Evolutionary conservation across 2,888 invertebrate genomes (phyloP), one percentile per base, ranked within the genome.

Genomic region (Eupithecia subumbrata): DNA sequence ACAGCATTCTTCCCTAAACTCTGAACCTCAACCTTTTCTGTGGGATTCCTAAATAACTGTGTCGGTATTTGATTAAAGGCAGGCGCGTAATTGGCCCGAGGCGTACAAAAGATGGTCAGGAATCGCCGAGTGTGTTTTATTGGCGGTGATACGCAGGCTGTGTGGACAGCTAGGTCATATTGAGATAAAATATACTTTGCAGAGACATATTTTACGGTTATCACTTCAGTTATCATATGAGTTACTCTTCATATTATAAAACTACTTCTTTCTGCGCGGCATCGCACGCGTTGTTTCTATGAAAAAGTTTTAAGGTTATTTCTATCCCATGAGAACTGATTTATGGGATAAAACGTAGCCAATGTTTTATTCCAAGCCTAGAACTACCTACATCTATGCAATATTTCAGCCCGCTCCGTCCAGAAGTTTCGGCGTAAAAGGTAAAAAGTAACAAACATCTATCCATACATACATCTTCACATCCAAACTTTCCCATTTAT

Each of bases 51-150:
- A 73, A 67, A 73, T 71, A 77, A 40, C 71, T 67, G 40, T 43
- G 69, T 64, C 11, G 40, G 40, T 40, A 66, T 76, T 75, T 76
- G 76, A 76, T 75, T 76, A 76, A 78, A 73, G 18, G 71, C 68
- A 71, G 40, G 74, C 72, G 72, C 69, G 78, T 78, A 78, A 78
- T 78, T 78, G 78, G 75, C 30, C 76, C 64, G 74, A 71, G 72
- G 72, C 74, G 70, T 34, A 78, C 76, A 78, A 76, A 76, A 76
- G 76, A 76, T 78, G 76, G 78, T 67, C 78, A 73, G 75, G 69
- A 69, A 75, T 73, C 76, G 73, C 75, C 78, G 76, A 71, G 73
- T 78, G 75, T 78, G 76, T 78, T 78, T 78, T 78, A 78, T 76
- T 75, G 77, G 22, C 69, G 43, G 43, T 43, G 68, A 22, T 60